phyloP scores from a whole-genome alignment of 2,888 invertebrate genomes.

The Notocelia uddmanniana region DNA sequence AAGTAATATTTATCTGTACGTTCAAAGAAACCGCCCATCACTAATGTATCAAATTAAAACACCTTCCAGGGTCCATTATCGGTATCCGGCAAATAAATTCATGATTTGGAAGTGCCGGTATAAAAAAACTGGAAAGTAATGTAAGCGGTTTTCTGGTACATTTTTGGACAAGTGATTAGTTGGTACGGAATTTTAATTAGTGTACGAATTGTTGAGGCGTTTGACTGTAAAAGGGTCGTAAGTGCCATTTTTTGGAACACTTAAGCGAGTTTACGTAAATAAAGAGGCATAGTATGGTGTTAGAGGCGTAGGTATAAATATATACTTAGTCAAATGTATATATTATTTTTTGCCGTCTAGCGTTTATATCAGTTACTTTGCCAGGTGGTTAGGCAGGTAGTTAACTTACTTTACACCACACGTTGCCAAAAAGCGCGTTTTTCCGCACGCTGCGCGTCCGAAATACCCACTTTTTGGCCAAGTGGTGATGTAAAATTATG shows the following conservation, averaged over 20 bases:
- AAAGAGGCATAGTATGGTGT: background rate
- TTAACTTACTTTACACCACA: no score
- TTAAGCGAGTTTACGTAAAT: background rate
- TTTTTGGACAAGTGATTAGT: conserved; percentile 29
- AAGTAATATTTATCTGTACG: background rate
- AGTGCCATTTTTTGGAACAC: background rate
- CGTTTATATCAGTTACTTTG: no score
- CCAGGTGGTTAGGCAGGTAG: no score
- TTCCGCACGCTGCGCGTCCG: no score
- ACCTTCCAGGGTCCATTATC: conserved; percentile 2
- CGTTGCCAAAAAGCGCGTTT: no score
- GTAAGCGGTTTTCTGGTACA: conserved; percentile 27
- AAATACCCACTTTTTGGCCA: no score
- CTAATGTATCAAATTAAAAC: conserved; percentile 17
- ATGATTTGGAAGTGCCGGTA: conserved; percentile 12
- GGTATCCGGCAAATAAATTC: conserved; percentile 15
- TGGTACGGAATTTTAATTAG: conserved; percentile 21
- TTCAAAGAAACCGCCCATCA: conserved; percentile 16
- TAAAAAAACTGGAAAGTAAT: conserved; percentile 30
- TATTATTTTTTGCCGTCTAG: no score
- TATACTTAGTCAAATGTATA: no score
- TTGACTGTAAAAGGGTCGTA: background rate
- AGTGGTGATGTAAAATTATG: no score
- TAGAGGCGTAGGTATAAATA: background rate
- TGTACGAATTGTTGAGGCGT: background rate